These are phyloP conservation scores for Zaprionus ghesquierei DNA, from an alignment of 1,140 invertebrate species.

Conservation along the genomic window DNA sequence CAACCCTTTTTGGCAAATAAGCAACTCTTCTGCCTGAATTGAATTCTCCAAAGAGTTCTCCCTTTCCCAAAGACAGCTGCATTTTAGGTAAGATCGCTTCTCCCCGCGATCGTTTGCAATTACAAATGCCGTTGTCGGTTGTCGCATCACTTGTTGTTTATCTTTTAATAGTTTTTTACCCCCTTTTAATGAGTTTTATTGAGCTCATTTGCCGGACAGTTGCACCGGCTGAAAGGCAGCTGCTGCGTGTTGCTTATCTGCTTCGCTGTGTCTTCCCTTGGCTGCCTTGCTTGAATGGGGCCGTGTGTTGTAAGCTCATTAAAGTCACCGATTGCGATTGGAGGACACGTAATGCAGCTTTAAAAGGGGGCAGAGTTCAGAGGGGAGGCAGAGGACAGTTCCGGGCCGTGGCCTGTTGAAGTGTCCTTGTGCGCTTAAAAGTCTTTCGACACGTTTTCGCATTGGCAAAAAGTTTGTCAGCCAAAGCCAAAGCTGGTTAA, in stretches of 20 bases:
- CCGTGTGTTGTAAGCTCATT: slow-evolving; percentile 56
- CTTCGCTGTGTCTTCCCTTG: slow-evolving; percentile 10
- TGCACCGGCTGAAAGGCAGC: not conserved
- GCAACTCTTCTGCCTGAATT: not conserved
- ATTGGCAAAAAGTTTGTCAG: slow-evolving; percentile 69
- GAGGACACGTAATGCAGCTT: slow-evolving; percentile 57
- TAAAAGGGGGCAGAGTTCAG: slow-evolving; percentile 22
- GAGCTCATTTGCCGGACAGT: slow-evolving; percentile 35
- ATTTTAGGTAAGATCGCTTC: not conserved
- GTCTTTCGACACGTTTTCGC: slow-evolving; percentile 64
- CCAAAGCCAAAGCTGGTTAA: slow-evolving; percentile 53
- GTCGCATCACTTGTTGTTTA: slow-evolving; percentile 20
- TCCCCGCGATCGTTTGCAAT: slow-evolving; percentile 23
- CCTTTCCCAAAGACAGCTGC: not conserved
- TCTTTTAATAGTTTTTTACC: slow-evolving; percentile 28
- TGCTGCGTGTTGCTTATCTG: slow-evolving; percentile 60
- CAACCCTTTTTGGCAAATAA: not conserved
- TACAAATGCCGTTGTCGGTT: slow-evolving; percentile 30
- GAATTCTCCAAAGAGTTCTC: not conserved
- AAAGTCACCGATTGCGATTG: slow-evolving; percentile 47
- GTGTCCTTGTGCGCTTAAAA: slow-evolving; percentile 73
- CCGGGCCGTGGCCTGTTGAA: slow-evolving; percentile 32
- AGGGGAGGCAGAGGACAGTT: not conserved
- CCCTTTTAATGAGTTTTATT: slow-evolving; percentile 43
- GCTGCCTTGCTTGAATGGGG: not conserved